Base-by-base conservation (phyloP, 2,113 vertebrate genomes). In the Cercopithecus mona region DNA sequence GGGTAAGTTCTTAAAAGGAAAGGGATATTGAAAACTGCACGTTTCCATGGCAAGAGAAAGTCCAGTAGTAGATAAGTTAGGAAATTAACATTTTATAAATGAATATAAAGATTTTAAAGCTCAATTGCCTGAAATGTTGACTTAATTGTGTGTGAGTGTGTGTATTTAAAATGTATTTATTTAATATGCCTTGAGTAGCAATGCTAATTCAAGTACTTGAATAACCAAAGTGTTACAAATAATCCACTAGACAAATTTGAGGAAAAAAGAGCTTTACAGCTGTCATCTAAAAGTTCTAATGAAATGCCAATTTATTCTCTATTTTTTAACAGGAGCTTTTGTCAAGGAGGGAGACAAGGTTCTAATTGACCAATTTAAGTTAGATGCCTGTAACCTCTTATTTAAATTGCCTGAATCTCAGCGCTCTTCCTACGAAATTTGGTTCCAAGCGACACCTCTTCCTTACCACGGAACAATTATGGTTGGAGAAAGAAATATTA, bases 301-400 rank as follows among this genome's bases (percentile, higher is more conserved):
- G 88, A 98, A 59, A 84, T 40, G 40, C 9, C 72, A 0, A 72
- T 95, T 95, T 97, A 10, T 11, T 10, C 12, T 72, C 79, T 96
- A 25, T 93, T 23, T 68, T 88, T 84, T 96, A 32, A 70, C 83
- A 99, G 99, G 99, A 98, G 99, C 98, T 68, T 25, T 97, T 90
- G 99, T 99, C 78, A 98, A 98, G 91, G 99, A 99, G 98, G 99
- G 99, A 97, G 98, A 98, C 48, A 99, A 98, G 96, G 98, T 99
- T 52, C 55, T 99, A 76, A 99, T 99, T 95, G 99, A 99, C 92
- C 98, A 98, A 83, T 98, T 98, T 80, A 99, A 99, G 97, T 98
- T 99, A 92, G 99, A 99, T 96, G 99, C 99, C 38, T 98, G 99
- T 61, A 99, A 99, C 92, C 98, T 99, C n/a, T 98, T 99, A 94